phyloP scores from a whole-genome alignment of 2,113 vertebrate genomes.

The Thinocorus orbignyianus region DNA sequence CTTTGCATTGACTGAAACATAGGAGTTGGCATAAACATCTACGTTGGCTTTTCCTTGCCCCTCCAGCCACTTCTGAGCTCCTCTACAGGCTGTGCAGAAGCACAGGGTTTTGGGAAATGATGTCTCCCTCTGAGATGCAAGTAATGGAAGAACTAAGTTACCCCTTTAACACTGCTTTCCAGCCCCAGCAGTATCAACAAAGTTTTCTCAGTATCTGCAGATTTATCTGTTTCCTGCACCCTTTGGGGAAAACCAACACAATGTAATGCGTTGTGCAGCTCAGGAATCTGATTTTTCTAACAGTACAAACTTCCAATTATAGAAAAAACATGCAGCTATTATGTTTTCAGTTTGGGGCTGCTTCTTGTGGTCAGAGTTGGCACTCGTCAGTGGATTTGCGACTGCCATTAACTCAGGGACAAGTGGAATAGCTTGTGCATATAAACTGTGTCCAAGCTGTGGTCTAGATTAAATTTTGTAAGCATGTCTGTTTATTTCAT shows the following conservation, averaged over 20 bases:
- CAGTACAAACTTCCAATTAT: neutral
- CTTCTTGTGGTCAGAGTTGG: neutral
- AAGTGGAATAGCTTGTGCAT: neutral
- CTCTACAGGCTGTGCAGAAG: neutral
- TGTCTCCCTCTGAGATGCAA: neutral
- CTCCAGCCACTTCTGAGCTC: fast-evolving
- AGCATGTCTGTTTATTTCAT: neutral
- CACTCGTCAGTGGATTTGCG: neutral
- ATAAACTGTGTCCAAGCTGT: neutral
- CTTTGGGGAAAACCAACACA: neutral
- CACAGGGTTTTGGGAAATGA: fast-evolving
- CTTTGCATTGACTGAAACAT: neutral
- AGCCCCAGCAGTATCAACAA: neutral
- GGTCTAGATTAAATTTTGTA: neutral
- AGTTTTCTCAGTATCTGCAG: neutral
- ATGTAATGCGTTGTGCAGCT: neutral
- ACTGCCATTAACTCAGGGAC: neutral
- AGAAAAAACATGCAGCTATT: neutral
- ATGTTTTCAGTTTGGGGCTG: neutral
- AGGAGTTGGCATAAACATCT: neutral
- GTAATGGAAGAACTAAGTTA: neutral
- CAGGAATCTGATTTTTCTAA: neutral
- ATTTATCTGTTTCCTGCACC: constrained; percentile 17
- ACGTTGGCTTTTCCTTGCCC: fast-evolving
- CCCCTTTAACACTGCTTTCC: neutral